These are phyloP conservation scores for Parapsyche elsis DNA, from an alignment of 1,140 invertebrate species.

Conservation along the genomic window DNA sequence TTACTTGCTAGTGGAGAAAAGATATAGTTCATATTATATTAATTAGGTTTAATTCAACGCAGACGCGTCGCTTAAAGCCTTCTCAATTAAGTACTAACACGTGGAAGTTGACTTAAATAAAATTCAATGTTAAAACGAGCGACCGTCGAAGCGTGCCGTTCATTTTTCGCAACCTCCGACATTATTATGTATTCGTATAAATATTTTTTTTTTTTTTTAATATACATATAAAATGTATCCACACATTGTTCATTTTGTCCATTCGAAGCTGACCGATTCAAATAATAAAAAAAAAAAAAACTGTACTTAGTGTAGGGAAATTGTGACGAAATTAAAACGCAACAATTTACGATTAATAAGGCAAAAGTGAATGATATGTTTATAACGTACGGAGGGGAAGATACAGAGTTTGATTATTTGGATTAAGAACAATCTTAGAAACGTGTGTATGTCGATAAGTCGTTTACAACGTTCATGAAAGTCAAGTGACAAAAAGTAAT, in stretches of 20 bases:
- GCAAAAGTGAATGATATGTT: slow-evolving; percentile 42
- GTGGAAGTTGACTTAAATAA: slow-evolving; percentile 29
- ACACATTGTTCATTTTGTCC: background rate
- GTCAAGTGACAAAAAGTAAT: background rate
- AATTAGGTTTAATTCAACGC: background rate
- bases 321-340: background rate
- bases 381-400: no score
- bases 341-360: slow-evolving; percentile 26
- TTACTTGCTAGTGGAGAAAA: no score
- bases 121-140: slow-evolving; percentile 16
- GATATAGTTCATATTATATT: background rate
- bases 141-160: background rate
- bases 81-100: slow-evolving; percentile 28
- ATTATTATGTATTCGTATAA: background rate
- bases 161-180: background rate
- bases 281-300: background rate
- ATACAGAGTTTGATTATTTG: slow-evolving; percentile 15
- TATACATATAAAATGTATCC: background rate
- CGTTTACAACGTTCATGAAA: background rate
- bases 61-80: background rate
- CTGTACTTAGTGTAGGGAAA: background rate
- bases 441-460: background rate
- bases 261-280: background rate
- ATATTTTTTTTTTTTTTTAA: background rate
- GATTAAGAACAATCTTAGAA: background rate